A percentile compares a stretch with the other conserved stretches of the same genome.
phyloP scores from a whole-genome alignment of 1,140 invertebrate species.

The fruit fly (Drosophila melanogaster) region DNA sequence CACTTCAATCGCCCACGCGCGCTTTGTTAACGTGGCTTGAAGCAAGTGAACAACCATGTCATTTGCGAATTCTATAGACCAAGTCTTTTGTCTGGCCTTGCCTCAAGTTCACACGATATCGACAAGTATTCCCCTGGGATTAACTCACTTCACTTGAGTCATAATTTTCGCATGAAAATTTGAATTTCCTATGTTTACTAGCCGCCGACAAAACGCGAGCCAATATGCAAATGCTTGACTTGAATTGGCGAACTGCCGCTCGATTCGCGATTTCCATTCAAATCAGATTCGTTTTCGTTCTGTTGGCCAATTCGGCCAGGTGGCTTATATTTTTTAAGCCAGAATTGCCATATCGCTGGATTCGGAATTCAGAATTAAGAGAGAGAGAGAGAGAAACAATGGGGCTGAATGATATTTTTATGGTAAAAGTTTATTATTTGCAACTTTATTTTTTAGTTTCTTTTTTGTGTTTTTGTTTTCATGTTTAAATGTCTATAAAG shows the following conservation, averaged over 20 bases:
- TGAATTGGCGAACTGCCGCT: constrained; percentile 5
- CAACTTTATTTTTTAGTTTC: constrained; percentile 84
- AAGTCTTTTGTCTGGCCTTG: constrained; percentile 22
- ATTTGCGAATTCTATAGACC: constrained; percentile 25
- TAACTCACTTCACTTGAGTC: not conserved
- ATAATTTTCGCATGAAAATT: not conserved
- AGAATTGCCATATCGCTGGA: constrained; percentile 6
- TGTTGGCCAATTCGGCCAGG: constrained; percentile 9
- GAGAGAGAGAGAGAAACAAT: not conserved
- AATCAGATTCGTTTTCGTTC: constrained; percentile 3
- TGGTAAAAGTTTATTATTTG: constrained; percentile 84
- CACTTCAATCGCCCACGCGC: constrained; percentile 72
- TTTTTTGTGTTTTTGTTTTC: constrained; percentile 73
- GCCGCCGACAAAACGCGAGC: not conserved
- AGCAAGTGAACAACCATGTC: constrained; percentile 10
- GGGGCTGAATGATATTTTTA: constrained; percentile 56
- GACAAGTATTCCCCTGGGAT: not conserved
- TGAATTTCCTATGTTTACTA: not conserved
- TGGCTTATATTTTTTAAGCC: constrained; percentile 2
- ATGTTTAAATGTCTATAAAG: constrained; percentile 84
- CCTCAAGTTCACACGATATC: constrained; percentile 5
- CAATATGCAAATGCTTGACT: constrained; percentile 2
- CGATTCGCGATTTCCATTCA: not conserved
- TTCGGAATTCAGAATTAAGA: not conserved
- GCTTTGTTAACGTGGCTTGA: constrained; percentile 1